A percentile compares a stretch with the other conserved stretches of the same genome.
Evolutionary conservation across 2,888 invertebrate genomes (phyloP).

Genomic region (Xestia sexstrigata): DNA sequence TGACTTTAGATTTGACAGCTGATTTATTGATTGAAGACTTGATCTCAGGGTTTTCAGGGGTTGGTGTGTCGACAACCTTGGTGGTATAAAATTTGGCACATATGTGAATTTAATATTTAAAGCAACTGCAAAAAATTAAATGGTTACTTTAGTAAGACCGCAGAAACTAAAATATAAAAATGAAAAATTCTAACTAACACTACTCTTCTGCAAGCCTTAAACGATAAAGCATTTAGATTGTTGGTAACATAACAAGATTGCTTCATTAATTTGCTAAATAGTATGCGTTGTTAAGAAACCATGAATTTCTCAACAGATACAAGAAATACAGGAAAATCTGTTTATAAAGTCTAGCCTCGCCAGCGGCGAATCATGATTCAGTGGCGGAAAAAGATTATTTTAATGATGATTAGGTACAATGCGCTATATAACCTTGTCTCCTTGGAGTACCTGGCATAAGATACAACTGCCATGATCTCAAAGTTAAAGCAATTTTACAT

Average conservation of each 20-base stretch:
- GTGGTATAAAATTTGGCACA: neutral
- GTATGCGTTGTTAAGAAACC: conserved; percentile 3
- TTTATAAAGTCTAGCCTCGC: conserved; percentile 40
- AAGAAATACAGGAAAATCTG: conserved; percentile 52
- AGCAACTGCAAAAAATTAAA: neutral
- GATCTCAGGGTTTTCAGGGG: neutral
- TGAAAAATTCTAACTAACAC: neutral
- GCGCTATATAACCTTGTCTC: conserved; percentile 15
- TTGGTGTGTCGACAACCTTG: neutral
- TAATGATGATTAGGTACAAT: conserved; percentile 42
- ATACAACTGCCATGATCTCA: neutral
- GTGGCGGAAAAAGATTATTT: conserved; percentile 35
- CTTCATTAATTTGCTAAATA: neutral
- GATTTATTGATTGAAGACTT: conserved; percentile 9
- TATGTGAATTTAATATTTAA: neutral
- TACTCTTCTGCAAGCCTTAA: neutral
- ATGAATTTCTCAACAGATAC: conserved; percentile 23
- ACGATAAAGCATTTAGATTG: neutral
- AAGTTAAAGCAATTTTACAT: neutral
- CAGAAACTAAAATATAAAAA: no score
- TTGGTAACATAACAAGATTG: no score
- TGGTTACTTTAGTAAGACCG: neutral
- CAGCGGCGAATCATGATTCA: conserved; percentile 45
- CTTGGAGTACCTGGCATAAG: neutral
- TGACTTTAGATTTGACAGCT: conserved; percentile 26